Evolutionary conservation across 2,888 invertebrate genomes (phyloP), one percentile per base, ranked within the genome.

Genomic region (Orgyia antiqua): DNA sequence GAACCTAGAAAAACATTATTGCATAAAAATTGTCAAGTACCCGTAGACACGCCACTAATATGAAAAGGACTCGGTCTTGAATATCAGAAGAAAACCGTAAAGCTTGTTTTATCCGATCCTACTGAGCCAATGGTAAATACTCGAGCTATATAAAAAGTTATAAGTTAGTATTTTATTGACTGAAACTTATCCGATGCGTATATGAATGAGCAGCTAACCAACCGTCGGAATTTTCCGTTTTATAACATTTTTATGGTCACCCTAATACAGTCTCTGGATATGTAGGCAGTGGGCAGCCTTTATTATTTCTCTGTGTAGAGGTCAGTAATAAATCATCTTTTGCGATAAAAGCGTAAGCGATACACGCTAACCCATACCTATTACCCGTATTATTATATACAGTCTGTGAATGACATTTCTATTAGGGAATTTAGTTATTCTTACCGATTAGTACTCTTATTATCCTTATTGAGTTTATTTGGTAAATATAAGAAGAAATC

Each of bases 241-340:
- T 42, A 47, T 49, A 38, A 25, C 36, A 18, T 27, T 45, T 46
- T 47, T 39, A 50, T 56, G 38, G 51, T 36, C 48, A 60, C 56
- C 54, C 54, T 51, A 43, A 34, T 40, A 47, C 39, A 45, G 36
- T 42, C 33, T 28, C 25, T 44, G 46, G 53, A 50, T 57, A 49
- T 62, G 60, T 59, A 58, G 61, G 50, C 45, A 50, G 47, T 59
- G 59, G 61, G 50, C 45, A 50, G 47, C 57, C 59, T 62, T 68
- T 66, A 68, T 68, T 68, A 68, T 66, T 64, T 63, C 46, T 53
- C 56, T 43, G 4, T 49, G 45, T 55, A 36, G 44, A 41, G 55
- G 49, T 45, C 53, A 48, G 55, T 49, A 44, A 65, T 68, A 65
- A 64, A 65, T 68, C 68, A 68, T 66, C 46, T 41, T 37, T 38